Percentiles rank a stretch among this genome's conserved stretches.
These are phyloP conservation scores for Puffinus mauretanicus DNA, from an alignment of 2,113 vertebrate genomes.

Conservation along the genomic window DNA sequence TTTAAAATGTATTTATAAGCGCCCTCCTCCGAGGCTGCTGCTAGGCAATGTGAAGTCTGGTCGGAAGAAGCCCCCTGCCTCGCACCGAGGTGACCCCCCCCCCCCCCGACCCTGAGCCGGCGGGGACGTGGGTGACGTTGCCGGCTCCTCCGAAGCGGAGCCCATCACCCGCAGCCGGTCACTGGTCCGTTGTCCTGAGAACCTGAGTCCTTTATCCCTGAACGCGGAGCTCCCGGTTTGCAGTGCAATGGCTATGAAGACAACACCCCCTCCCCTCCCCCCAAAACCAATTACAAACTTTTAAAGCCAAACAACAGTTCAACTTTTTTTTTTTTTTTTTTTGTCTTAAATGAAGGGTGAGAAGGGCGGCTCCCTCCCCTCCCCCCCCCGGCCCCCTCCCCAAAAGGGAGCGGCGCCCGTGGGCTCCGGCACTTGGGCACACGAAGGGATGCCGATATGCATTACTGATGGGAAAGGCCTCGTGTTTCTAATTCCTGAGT, in stretches of 20 bases:
- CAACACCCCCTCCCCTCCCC: background rate
- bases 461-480: slow-evolving; percentile 56
- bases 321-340: background rate
- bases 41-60: background rate
- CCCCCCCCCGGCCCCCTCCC: background rate
- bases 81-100: background rate
- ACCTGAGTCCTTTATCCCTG: slow-evolving; percentile 43
- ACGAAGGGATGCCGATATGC: background rate
- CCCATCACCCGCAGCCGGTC: background rate
- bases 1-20: background rate
- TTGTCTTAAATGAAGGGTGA: background rate
- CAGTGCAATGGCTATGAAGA: slow-evolving; percentile 56
- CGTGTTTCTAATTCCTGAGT: slow-evolving; percentile 73
- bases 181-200: background rate
- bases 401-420: background rate
- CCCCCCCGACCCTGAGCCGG: background rate
- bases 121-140: background rate
- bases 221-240: background rate
- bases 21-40: background rate
- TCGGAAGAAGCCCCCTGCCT: background rate
- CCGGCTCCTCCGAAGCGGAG: background rate
- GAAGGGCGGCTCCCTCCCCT: background rate
- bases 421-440: slow-evolving; percentile 64
- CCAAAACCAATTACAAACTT: background rate
- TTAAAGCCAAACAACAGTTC: slow-evolving; percentile 50